phyloP scores from a whole-genome alignment of 2,888 invertebrate species.

The Eudemis profundana region DNA sequence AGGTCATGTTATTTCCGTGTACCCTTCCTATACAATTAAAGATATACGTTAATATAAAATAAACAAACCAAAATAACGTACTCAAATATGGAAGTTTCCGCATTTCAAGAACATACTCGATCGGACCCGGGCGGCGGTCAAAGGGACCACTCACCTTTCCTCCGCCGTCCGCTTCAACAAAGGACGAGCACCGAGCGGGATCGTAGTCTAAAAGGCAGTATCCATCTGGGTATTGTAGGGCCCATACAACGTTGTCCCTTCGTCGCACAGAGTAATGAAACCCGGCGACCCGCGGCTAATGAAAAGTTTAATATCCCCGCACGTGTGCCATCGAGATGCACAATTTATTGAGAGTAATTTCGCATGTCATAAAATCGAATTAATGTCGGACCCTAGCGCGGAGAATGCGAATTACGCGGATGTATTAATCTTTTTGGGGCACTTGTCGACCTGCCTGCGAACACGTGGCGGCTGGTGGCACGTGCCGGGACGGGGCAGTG shows the following conservation, averaged over 20 bases:
- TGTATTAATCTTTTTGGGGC: slow-evolving; percentile 45
- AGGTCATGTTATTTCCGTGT: no score
- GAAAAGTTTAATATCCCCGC: slow-evolving; percentile 81
- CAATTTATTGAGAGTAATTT: slow-evolving; percentile 82
- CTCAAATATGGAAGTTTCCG: slow-evolving; percentile 11
- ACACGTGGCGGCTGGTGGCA: slow-evolving; percentile 3
- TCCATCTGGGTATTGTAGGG: not conserved
- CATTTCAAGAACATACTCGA: slow-evolving; percentile 10
- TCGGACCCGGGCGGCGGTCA: slow-evolving; percentile 9
- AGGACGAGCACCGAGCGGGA: not conserved
- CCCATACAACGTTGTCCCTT: not conserved
- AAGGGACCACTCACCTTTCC: slow-evolving; percentile 29
- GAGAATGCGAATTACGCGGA: slow-evolving; percentile 45
- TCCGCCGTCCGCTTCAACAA: slow-evolving; percentile 14
- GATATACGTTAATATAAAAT: slow-evolving; percentile 5
- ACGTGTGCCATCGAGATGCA: slow-evolving; percentile 74
- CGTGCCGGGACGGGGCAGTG: slow-evolving; percentile 22
- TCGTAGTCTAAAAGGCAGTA: not conserved
- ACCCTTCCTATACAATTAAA: no score
- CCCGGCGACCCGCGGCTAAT: slow-evolving; percentile 62
- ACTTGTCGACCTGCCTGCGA: slow-evolving; percentile 21
- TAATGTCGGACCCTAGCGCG: slow-evolving; percentile 61
- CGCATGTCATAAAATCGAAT: slow-evolving; percentile 84
- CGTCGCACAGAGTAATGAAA: slow-evolving; percentile 19
- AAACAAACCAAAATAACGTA: slow-evolving; percentile 18